Percentiles rank a stretch among this genome's conserved stretches.
These are phyloP conservation scores for Hyposmocoma kahamanoa DNA, from an alignment of 1,140 invertebrate genomes.

Conservation along the genomic window DNA sequence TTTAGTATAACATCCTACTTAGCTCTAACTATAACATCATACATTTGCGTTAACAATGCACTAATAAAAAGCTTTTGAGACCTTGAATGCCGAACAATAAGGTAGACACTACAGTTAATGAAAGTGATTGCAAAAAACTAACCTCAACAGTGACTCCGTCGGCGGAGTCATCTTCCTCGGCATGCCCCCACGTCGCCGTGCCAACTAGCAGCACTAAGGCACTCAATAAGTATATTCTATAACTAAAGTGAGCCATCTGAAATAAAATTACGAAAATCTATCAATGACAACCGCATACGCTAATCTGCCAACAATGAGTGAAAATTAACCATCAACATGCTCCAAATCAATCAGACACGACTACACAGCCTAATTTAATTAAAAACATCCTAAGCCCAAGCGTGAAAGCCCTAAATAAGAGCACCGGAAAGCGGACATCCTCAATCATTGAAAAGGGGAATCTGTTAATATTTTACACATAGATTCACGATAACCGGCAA, in stretches of 20 bases:
- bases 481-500: background rate
- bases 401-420: constrained; percentile 11
- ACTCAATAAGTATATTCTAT: constrained; percentile 30
- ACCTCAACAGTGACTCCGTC: constrained; percentile 58
- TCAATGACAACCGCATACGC: background rate
- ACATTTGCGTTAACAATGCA: too few relatives aligned
- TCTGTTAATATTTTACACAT: background rate
- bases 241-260: constrained; percentile 54
- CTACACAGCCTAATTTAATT: constrained; percentile 16
- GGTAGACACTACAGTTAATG: too few relatives aligned
- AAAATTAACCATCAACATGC: background rate
- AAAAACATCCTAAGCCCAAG: constrained; percentile 11
- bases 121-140: too few relatives aligned
- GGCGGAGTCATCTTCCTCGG: constrained; percentile 39
- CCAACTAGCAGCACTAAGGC: constrained; percentile 36
- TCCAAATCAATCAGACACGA: too few relatives aligned
- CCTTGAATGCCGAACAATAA: too few relatives aligned
- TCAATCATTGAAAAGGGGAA: constrained; percentile 28
- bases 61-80: too few relatives aligned
- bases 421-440: constrained; percentile 50
- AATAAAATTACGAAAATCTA: constrained; percentile 18
- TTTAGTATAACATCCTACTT: too few relatives aligned
- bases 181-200: constrained; percentile 19
- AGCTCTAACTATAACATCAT: too few relatives aligned
- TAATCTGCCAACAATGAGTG: background rate